These are phyloP conservation scores for Drosophila dunni DNA, from an alignment of 1,140 invertebrate species.

Conservation along the genomic window DNA sequence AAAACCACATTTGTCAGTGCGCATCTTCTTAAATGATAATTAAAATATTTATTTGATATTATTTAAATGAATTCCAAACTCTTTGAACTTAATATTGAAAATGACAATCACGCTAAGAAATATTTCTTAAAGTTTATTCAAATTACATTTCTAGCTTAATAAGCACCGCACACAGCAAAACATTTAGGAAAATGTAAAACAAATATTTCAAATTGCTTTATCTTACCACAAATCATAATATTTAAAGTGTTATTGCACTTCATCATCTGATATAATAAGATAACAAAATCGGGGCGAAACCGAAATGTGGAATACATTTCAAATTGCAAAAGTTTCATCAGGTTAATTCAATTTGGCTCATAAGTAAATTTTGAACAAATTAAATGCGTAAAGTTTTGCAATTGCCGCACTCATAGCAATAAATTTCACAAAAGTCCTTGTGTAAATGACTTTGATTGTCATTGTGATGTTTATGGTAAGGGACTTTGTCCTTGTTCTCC, in stretches of 20 bases:
- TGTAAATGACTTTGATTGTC: conserved; percentile 75
- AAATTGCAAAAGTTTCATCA: conserved; percentile 53
- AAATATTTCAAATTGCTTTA: too few species aligned
- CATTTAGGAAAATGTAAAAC: too few species aligned
- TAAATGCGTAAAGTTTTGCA: conserved; percentile 77
- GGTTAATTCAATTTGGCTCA: conserved; percentile 79
- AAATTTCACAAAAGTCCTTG: conserved; percentile 75
- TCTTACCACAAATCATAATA: too few species aligned
- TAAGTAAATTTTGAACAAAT: conserved; percentile 77
- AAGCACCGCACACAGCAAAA: too few species aligned
- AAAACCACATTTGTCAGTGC: conserved; percentile 13
- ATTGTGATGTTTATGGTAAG: conserved; percentile 43
- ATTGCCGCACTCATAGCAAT: conserved; percentile 67
- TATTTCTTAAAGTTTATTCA: too few species aligned
- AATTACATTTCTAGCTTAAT: too few species aligned
- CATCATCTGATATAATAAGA: neutral
- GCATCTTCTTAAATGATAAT: neutral
- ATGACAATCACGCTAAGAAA: too few species aligned
- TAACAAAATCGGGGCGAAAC: neutral
- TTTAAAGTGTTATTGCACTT: too few species aligned
- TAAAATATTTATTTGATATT: neutral
- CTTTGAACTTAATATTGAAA: too few species aligned
- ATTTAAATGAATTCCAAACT: too few species aligned
- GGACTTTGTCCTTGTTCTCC: conserved; percentile 14
- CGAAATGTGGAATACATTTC: conserved; percentile 1